Evolutionary conservation across 2,113 vertebrate species (phyloP).

Genomic region (Shinisaurus crocodilurus): DNA sequence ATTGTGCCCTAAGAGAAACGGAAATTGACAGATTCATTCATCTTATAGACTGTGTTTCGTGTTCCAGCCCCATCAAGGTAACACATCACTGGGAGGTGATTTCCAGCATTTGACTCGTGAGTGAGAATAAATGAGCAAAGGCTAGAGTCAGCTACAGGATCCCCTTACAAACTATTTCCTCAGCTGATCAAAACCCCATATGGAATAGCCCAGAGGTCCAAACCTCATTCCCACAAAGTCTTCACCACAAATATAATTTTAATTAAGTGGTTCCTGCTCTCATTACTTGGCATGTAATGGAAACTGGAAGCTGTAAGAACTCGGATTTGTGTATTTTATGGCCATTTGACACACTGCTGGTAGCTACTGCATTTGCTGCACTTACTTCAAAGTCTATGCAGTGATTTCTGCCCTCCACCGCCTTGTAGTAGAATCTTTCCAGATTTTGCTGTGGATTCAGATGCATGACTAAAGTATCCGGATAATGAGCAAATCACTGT

Average conservation of each 20-base stretch:
- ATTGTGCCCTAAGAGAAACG: no score
- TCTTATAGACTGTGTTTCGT: not conserved
- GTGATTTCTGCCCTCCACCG: slow-evolving; percentile 34
- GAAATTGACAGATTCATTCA: no score
- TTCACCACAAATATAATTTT: not conserved
- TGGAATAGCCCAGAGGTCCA: slow-evolving; percentile 13
- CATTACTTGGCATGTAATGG: slow-evolving; percentile 5
- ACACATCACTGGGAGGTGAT: not conserved
- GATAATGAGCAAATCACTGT: slow-evolving; percentile 37
- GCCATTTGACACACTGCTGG: slow-evolving; percentile 26
- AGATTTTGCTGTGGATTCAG: slow-evolving; percentile 46
- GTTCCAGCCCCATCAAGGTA: not conserved
- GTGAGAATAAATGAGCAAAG: not conserved
- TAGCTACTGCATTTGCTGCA: not conserved
- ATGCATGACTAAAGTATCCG: slow-evolving; percentile 35
- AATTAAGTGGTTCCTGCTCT: slow-evolving; percentile 13
- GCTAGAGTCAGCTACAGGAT: not conserved
- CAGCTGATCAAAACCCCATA: not conserved
- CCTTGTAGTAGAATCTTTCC: slow-evolving; percentile 47
- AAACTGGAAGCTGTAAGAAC: not conserved
- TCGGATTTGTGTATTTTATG: not conserved
- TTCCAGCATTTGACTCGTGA: not conserved
- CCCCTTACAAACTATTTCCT: not conserved
- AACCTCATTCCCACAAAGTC: slow-evolving; percentile 1
- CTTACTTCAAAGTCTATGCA: slow-evolving; percentile 30